phyloP scores from a whole-genome alignment of 2,113 vertebrate genomes.

The Acrocephalus kingi region DNA sequence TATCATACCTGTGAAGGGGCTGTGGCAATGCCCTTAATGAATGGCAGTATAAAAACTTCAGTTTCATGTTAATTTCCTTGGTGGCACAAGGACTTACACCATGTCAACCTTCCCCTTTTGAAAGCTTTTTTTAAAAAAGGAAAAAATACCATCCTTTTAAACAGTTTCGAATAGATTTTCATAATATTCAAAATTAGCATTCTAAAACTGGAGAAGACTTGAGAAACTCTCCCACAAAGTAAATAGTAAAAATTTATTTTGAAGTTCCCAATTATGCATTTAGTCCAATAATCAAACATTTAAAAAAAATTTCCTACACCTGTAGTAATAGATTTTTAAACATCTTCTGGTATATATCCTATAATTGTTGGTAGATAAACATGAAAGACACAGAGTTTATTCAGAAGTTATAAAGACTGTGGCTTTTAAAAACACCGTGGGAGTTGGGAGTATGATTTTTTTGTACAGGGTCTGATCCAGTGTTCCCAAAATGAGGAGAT shows the following conservation, averaged over 20 bases:
- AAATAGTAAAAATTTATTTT: background rate
- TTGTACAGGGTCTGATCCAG: background rate
- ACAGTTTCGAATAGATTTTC: background rate
- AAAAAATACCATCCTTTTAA: background rate
- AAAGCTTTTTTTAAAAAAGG: background rate
- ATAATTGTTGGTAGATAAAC: background rate
- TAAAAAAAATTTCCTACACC: rapidly evolving
- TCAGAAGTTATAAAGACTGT: background rate
- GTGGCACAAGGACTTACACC: background rate
- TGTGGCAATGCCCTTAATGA: background rate
- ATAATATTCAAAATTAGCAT: background rate
- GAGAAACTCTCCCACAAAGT: background rate
- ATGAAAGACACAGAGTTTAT: rapidly evolving
- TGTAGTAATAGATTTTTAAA: background rate
- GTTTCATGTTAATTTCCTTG: background rate
- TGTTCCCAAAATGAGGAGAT: background rate
- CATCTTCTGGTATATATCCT: background rate
- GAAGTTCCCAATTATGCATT: background rate
- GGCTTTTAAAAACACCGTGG: background rate
- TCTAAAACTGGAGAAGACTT: background rate
- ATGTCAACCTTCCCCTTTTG: rapidly evolving
- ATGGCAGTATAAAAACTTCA: background rate
- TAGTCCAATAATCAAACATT: background rate
- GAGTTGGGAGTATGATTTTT: background rate
- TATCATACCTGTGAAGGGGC: background rate